Evolutionary conservation across 1,140 invertebrate genomes (phyloP).

Genomic region (Bombus soroeensis): DNA sequence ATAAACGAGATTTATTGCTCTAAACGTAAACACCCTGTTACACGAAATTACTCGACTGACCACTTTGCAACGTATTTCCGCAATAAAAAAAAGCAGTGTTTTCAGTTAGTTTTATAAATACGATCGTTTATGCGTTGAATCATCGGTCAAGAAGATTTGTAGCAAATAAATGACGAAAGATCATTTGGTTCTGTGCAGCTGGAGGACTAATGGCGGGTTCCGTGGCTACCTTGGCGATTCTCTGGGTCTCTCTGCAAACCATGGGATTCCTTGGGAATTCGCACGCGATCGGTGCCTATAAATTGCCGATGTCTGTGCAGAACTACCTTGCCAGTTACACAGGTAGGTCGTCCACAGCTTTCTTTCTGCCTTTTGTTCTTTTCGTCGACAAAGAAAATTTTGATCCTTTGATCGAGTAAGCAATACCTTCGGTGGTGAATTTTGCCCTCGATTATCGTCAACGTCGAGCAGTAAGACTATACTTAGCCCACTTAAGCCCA

Average conservation of each 20-base stretch:
- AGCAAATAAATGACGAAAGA: background rate
- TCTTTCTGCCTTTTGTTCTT: background rate
- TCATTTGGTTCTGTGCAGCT: conserved; percentile 69
- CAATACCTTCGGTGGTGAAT: background rate
- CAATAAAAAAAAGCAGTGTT: background rate
- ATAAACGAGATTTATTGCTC: background rate
- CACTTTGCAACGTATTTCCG: too few species aligned
- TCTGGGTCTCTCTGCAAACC: conserved; percentile 76
- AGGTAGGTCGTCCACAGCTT: conserved; percentile 31
- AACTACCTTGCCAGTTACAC: conserved; percentile 64
- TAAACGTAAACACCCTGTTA: too few species aligned
- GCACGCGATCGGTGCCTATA: conserved; percentile 68
- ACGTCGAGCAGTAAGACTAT: too few species aligned
- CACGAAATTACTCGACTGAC: background rate
- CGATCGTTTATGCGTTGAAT: background rate
- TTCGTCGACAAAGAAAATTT: background rate
- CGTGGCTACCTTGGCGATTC: conserved; percentile 75
- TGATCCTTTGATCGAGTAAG: background rate
- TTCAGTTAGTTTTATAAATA: background rate
- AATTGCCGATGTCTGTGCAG: conserved; percentile 67
- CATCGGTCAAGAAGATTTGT: too few species aligned
- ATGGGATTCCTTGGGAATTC: conserved; percentile 74
- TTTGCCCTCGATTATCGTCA: background rate
- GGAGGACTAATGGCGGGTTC: conserved; percentile 79
- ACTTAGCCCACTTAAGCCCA: background rate